These are phyloP conservation scores for Rhingia rostrata DNA, from an alignment of 2,888 invertebrate species.

Conservation along the genomic window DNA sequence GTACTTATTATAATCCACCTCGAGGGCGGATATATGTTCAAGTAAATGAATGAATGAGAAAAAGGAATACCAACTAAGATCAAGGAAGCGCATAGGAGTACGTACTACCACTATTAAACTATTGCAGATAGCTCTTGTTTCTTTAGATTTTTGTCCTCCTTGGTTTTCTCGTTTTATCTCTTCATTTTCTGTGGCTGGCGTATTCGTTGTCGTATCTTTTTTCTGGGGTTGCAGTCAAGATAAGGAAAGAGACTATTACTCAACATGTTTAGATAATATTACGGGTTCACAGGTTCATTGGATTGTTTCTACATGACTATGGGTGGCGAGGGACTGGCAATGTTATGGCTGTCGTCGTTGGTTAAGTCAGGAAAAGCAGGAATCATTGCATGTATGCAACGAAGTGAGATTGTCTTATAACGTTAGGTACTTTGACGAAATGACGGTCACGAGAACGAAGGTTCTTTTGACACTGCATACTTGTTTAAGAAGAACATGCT, in stretches of 20 bases:
- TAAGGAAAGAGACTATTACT: slow-evolving; percentile 47
- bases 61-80: slow-evolving; percentile 37
- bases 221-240: slow-evolving; percentile 13
- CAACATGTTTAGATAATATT: slow-evolving; percentile 68
- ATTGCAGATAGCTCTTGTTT: slow-evolving; percentile 60
- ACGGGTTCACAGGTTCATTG: slow-evolving; percentile 69
- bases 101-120: slow-evolving; percentile 43
- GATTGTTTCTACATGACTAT: slow-evolving; percentile 29
- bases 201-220: neutral
- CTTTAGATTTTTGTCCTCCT: slow-evolving; percentile 31
- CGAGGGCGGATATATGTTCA: slow-evolving; percentile 40
- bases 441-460: slow-evolving; percentile 16
- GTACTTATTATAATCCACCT: slow-evolving; percentile 46
- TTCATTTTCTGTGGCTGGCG: slow-evolving; percentile 11
- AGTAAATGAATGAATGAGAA: slow-evolving; percentile 35
- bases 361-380: neutral
- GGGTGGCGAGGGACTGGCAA: neutral
- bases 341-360: neutral
- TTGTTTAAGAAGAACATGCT: neutral
- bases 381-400: neutral
- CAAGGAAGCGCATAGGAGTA: slow-evolving; percentile 9
- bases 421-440: neutral
- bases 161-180: slow-evolving; percentile 29
- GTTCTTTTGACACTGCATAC: slow-evolving; percentile 6
- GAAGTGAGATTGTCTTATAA: slow-evolving; percentile 32